Percentiles rank a stretch among this genome's conserved stretches.
phyloP scores from a whole-genome alignment of 2,888 invertebrate species.

The Agrochola litura region DNA sequence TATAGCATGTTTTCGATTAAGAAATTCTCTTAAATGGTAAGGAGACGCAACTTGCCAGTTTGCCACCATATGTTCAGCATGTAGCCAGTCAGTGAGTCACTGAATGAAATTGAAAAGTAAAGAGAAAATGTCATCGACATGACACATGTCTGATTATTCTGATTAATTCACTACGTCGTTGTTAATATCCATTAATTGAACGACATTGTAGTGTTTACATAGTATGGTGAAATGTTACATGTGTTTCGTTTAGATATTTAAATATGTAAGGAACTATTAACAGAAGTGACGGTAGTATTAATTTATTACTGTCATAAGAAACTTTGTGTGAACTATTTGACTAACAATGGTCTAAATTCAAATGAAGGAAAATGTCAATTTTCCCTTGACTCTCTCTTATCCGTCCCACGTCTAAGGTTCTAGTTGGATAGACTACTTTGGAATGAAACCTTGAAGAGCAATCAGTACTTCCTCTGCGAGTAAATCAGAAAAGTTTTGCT shows the following conservation, averaged over 20 bases:
- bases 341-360: not conserved
- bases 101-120: slow-evolving; percentile 58
- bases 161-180: slow-evolving; percentile 51
- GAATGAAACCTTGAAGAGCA: slow-evolving; percentile 12
- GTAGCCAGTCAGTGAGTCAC: slow-evolving; percentile 50
- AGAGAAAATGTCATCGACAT: slow-evolving; percentile 62
- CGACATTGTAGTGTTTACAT: slow-evolving; percentile 45
- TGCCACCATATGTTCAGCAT: slow-evolving; percentile 58
- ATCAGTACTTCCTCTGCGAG: slow-evolving; percentile 11
- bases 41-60: slow-evolving; percentile 27
- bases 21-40: slow-evolving; percentile 48
- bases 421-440: slow-evolving; percentile 4
- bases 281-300: not conserved
- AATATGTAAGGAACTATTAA: slow-evolving; percentile 25
- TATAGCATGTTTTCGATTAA: slow-evolving; percentile 37
- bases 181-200: slow-evolving; percentile 46
- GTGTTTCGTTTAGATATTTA: slow-evolving; percentile 38
- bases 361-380: not conserved
- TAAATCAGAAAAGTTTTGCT: slow-evolving; percentile 42
- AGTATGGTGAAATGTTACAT: slow-evolving; percentile 40
- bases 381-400: not conserved
- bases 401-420: not conserved
- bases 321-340: not conserved
- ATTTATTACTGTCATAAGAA: slow-evolving; percentile 17
- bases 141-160: slow-evolving; percentile 60